A percentile compares a stretch with the other conserved stretches of the same genome.
phyloP scores from a whole-genome alignment of 2,888 invertebrate genomes.

The Lamellibrachia satsuma region DNA sequence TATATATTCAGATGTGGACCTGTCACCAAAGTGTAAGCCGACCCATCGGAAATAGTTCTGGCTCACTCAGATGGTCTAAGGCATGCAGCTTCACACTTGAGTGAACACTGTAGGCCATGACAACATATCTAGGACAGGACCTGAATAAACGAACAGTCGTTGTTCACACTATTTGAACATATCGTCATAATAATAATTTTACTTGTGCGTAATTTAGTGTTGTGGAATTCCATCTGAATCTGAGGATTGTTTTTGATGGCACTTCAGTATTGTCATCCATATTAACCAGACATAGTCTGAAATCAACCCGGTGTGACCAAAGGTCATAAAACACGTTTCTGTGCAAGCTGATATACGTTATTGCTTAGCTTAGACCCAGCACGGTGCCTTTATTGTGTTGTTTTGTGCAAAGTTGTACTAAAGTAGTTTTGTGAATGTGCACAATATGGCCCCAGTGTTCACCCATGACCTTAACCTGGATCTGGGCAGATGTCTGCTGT shows the following conservation, averaged over 20 bases:
- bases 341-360: background rate
- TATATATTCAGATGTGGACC: background rate
- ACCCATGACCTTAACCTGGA: background rate
- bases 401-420: background rate
- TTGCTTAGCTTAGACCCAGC: conserved; percentile 8
- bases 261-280: background rate
- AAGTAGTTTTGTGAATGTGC: background rate
- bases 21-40: background rate
- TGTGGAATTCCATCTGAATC: background rate
- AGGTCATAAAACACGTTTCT: conserved; percentile 4
- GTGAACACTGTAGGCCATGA: background rate
- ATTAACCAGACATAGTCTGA: background rate
- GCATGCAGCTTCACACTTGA: background rate
- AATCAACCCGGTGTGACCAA: background rate
- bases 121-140: background rate
- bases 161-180: background rate
- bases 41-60: background rate
- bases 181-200: background rate
- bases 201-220: background rate
- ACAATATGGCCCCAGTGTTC: background rate
- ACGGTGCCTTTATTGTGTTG: background rate
- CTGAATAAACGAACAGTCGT: background rate
- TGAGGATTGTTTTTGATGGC: background rate
- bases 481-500: background rate
- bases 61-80: background rate